Conservation (phyloP, 2,888 invertebrate genomes). For the Anoplius nigerrimus region DNA sequence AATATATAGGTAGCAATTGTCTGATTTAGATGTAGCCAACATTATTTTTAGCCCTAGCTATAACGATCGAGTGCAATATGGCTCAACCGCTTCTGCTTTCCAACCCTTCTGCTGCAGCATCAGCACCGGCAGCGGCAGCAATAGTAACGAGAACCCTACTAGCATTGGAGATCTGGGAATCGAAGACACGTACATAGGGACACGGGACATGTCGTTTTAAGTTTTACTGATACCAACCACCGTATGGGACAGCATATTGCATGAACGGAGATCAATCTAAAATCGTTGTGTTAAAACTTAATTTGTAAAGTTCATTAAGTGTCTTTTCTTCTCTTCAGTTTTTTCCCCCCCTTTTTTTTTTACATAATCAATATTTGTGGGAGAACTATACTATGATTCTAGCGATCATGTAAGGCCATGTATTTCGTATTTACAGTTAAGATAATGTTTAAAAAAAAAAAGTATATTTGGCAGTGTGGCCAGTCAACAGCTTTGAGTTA, state of each 20-base stretch:
- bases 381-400: conserved; percentile 54
- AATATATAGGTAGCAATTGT: conserved; percentile 11
- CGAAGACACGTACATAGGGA: no score
- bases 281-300: conserved; percentile 22
- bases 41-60: conserved; percentile 36
- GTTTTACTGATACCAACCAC: no score
- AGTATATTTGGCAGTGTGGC: conserved; percentile 39
- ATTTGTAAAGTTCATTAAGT: conserved; percentile 38
- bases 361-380: conserved; percentile 33
- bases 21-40: conserved; percentile 33
- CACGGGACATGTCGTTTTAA: no score
- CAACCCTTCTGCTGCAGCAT: no score
- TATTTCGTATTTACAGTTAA: conserved; percentile 69
- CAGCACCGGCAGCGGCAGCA: no score
- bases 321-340: no score
- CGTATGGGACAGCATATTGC: no score
- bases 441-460: conserved; percentile 36
- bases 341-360: no score
- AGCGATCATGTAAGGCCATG: conserved; percentile 67
- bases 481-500: conserved; percentile 31
- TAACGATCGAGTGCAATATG: conserved; percentile 63
- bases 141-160: no score
- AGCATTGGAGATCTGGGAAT: no score
- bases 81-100: conserved; percentile 33
- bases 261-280: background rate